Base-by-base conservation (phyloP, 2,113 vertebrate genomes). In the Brienomyrus longianalis region DNA sequence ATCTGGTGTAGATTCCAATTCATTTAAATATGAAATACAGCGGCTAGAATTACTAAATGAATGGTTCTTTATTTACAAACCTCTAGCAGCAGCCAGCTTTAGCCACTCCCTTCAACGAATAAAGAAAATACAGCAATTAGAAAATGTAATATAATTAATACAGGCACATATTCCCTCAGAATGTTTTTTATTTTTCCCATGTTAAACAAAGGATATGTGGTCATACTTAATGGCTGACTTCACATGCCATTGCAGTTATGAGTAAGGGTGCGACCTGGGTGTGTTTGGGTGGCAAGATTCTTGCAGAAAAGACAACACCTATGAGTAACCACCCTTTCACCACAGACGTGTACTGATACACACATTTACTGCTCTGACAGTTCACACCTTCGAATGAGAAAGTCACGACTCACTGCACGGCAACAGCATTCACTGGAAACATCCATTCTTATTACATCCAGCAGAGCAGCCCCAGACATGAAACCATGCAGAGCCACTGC, bases 251-350 rank as follows among this genome's bases (percentile, higher is more conserved):
- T 45, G 83, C 45, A 48, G 39, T 84, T 84, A 84, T 48, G 83
- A 48, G 23, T 43, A 27, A 47, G 43, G 83, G 83, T 84, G 83
- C n/a, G 83, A 84, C 83, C 83, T 84, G 45, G 83, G 83, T 84
- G 83, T 84, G 83, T 84, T 48, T 84, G 83, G 45, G 83, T 45
- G 39, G 45, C 9, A 84, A 23, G 83, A 47, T 48, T n/a, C 45
- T 70, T 39, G 45, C 43, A 84, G 83, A n/a, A 47, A 84, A 45
- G 4, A 84, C 83, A 84, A 21, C 45, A 84, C 83, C 83, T 47
- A n/a, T 39, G 21, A 23, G 21, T 39, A 47, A 39, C 15, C 83
- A 84, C 83, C 43, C 45, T 23, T 47, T 47, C 2, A 48, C 83
- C 39, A 43, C 39, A 84, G 21, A 43, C 39, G n/a, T 23, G 43